A percentile compares a stretch with the other conserved stretches of the same genome.
These are phyloP conservation scores for Myotis findleyi DNA, from an alignment of 2,797 vertebrate genomes.

Conservation along the genomic window DNA sequence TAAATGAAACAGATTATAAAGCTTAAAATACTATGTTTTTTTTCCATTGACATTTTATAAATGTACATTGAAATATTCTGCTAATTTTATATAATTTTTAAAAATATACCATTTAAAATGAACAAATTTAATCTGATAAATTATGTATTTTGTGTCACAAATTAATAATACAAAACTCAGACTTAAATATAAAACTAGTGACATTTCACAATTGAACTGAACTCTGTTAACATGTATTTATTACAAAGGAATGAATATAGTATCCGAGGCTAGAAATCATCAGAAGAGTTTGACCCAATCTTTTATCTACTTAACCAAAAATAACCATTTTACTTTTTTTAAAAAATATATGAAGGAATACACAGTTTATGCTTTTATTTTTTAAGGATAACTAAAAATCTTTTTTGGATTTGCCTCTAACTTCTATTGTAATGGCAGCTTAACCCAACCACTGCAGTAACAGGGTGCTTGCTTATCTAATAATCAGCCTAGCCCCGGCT, in stretches of 20 bases:
- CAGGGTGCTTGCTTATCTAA: no score
- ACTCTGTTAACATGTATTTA: neutral
- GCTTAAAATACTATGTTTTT: neutral
- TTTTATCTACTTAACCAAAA: constrained; percentile 10
- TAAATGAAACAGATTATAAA: neutral
- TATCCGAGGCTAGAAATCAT: neutral
- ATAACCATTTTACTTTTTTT: neutral
- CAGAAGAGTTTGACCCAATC: neutral
- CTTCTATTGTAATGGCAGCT: neutral
- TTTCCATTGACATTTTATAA: neutral
- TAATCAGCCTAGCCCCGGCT: no score
- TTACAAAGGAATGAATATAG: neutral
- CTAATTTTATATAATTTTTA: neutral
- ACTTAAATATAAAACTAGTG: neutral
- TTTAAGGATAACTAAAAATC: neutral
- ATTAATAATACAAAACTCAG: neutral
- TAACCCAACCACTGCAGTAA: no score
- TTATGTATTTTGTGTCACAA: neutral
- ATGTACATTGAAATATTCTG: neutral
- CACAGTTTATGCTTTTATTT: neutral
- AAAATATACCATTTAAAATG: neutral
- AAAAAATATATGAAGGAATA: neutral
- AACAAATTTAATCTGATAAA: neutral
- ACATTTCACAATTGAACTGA: neutral
- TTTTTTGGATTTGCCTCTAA: neutral